Base-by-base conservation (phyloP, 2,888 invertebrate species). In the Quadriops clusia region DNA sequence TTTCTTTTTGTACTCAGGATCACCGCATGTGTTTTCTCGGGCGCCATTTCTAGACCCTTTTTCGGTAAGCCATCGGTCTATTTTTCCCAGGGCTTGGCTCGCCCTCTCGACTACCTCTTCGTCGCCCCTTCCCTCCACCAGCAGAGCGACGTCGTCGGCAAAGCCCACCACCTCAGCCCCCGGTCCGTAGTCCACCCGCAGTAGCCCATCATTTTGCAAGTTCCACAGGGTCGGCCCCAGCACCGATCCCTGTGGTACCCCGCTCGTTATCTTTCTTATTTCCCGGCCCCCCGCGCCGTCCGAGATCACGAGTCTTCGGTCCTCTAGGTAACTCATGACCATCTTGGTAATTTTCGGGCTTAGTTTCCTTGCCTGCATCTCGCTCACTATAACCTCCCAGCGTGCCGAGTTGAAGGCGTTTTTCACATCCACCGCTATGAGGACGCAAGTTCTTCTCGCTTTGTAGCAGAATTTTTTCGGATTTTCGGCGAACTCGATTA, bases 61-160 rank as follows among this genome's bases (percentile, higher is more conserved):
- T 5, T 13, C 9, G 3, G 2, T 13, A 23, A 35, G 17, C 24
- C 32, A 35, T 2, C 18, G 7, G 18, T n/a, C n/a, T 7, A 18
- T 18, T n/a, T 18, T 7, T n/a, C n/a, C n/a, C n/a, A 18, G 18
- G n/a, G 18, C 18, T n/a, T 18, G 18, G 18, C n/a, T 18, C 18
- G n/a, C 18, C 18, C n/a, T 18, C 18, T 18, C 18, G 7, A 18
- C n/a, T n/a, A 18, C 7, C 7, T 18, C 18, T n/a, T 7, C 7
- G 7, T n/a, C n/a, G 7, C n/a, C n/a, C 2, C 37, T 36, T 17
- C 39, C 38, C 18, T 44, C 42, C 5, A 33, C 22, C n/a, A 37
- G 26, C 25, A 42, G 44, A 37, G 37, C 43, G 3, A 42, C 28
- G 28, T 37, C 37, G 4, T 40, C 40, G 14, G 38, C 40, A 0